Conservation (phyloP, 1,140 invertebrate species). For the Aporrectodea caliginosa region DNA sequence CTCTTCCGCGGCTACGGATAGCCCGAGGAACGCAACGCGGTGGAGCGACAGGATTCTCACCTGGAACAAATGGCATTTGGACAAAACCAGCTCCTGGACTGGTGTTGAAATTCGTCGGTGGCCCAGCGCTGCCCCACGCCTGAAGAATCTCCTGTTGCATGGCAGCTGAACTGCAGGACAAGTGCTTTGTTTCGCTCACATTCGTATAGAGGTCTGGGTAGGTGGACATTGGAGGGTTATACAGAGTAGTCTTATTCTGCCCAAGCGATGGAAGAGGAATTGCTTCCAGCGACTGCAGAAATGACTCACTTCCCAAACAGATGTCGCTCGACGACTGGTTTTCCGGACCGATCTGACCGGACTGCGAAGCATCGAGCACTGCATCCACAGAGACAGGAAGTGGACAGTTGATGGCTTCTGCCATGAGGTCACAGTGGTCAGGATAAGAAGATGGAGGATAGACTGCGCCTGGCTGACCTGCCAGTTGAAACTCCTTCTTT, state of each 20-base stretch:
- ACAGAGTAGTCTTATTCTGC: neutral
- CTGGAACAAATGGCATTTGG: neutral
- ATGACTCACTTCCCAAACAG: neutral
- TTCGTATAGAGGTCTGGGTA: neutral
- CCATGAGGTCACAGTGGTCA: no score
- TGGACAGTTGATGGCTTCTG: no score
- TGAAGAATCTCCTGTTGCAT: neutral
- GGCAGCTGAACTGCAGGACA: neutral
- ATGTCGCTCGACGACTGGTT: no score
- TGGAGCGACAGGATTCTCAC: neutral
- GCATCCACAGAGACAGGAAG: no score
- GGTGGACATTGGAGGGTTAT: neutral
- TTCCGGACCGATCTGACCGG: no score
- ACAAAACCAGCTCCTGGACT: neutral
- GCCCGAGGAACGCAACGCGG: neutral
- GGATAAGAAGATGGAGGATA: no score
- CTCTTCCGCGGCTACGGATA: neutral
- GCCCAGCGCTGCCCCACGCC: neutral
- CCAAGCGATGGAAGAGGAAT: neutral
- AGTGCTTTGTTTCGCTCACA: neutral
- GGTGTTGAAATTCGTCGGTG: neutral
- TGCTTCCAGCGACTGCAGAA: neutral
- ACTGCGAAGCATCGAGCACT: no score
- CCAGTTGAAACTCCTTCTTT: no score
- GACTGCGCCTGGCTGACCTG: no score